Evolutionary conservation across 1,140 invertebrate genomes (phyloP).

Genomic region (Drosophila nasuta): DNA sequence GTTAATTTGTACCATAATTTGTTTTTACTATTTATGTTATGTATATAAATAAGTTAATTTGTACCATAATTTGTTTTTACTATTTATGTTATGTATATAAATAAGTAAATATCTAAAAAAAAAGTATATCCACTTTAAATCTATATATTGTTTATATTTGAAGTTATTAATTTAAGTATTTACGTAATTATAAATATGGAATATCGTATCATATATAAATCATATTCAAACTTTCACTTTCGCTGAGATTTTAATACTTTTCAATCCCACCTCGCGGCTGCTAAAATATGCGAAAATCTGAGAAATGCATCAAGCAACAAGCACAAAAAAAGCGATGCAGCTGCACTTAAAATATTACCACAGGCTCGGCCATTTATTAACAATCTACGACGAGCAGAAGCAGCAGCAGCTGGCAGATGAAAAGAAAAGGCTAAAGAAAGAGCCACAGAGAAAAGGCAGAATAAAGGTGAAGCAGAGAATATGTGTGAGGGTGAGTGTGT

Average conservation of each 20-base stretch:
- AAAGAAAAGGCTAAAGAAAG: neutral
- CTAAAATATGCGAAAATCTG: conserved; percentile 17
- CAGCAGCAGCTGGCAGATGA: conserved; percentile 3
- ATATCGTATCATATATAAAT: neutral
- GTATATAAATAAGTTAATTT: too few species aligned
- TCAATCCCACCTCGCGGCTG: neutral
- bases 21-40: too few species aligned
- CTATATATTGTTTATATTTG: too few species aligned
- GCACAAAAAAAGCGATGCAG: conserved; percentile 11
- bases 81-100: too few species aligned
- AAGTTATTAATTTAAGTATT: too few species aligned
- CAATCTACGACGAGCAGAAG: neutral
- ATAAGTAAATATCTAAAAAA: too few species aligned
- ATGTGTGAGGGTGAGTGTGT: neutral
- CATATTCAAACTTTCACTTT: neutral
- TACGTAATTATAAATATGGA: neutral
- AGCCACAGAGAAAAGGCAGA: neutral
- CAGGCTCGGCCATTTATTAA: conserved; percentile 21
- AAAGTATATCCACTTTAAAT: too few species aligned
- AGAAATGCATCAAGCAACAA: conserved; percentile 23
- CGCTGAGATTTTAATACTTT: neutral
- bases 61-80: too few species aligned
- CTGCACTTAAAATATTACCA: conserved; percentile 32
- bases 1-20: too few species aligned
- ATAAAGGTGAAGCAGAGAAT: neutral